These are phyloP conservation scores for Seira ritae DNA, from an alignment of 2,888 invertebrate species.

Conservation along the genomic window DNA sequence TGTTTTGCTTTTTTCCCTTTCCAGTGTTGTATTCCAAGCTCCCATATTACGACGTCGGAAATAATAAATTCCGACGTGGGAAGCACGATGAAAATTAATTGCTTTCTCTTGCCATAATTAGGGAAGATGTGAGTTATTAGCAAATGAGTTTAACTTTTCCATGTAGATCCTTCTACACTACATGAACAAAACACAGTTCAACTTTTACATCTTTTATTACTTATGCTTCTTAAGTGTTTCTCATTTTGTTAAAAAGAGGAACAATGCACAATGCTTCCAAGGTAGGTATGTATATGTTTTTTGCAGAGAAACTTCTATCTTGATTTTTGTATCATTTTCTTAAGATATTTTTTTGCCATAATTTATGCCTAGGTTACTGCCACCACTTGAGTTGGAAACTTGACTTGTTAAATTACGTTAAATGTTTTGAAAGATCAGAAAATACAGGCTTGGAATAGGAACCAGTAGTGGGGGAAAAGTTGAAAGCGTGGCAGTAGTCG, in stretches of 20 bases:
- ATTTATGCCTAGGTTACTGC: background rate
- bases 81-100: conserved; percentile 59
- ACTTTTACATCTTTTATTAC: too few species aligned
- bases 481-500: background rate
- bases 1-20: background rate
- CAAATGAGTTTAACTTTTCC: conserved; percentile 52
- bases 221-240: too few species aligned
- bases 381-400: background rate
- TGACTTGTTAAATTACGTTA: conserved; percentile 21
- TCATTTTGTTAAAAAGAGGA: too few species aligned
- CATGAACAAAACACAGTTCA: too few species aligned
- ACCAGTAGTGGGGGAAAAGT: too few species aligned
- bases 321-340: background rate
- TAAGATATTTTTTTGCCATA: background rate
- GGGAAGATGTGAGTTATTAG: conserved; percentile 56
- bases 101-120: conserved; percentile 47
- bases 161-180: too few species aligned
- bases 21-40: background rate
- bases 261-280: too few species aligned
- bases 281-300: too few species aligned
- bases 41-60: conserved; percentile 41
- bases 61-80: conserved; percentile 57
- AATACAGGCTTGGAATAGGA: background rate
- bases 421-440: conserved; percentile 12
- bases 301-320: background rate